Evolutionary conservation across 2,113 vertebrate genomes (phyloP).

Genomic region (Caracal caracal): DNA sequence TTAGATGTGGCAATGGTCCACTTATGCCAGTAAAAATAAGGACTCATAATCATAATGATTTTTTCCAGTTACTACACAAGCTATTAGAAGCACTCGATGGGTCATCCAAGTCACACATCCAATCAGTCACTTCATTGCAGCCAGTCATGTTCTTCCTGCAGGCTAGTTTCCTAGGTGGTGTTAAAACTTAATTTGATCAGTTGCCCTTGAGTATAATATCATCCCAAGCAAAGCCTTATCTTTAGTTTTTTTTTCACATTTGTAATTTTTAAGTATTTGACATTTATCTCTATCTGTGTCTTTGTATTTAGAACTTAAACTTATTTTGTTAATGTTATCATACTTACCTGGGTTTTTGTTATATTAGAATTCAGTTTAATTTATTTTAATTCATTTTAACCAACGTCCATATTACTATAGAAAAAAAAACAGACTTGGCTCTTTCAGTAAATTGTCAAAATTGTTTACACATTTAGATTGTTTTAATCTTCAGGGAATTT

Average conservation of each 20-base stretch:
- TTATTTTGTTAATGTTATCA: not conserved
- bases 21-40: not conserved
- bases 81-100: not conserved
- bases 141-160: not conserved
- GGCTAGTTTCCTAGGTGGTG: not conserved
- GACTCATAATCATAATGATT: not conserved
- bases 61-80: not conserved
- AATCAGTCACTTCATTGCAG: not conserved
- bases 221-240: not conserved
- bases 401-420: not conserved
- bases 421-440: not conserved
- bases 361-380: not conserved
- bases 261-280: not conserved
- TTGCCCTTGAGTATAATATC: not conserved
- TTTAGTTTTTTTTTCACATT: not conserved
- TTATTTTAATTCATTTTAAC: not conserved
- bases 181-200: slow-evolving; percentile 6
- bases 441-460: not conserved
- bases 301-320: not conserved
- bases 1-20: not conserved
- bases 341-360: not conserved
- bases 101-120: not conserved
- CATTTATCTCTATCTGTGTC: not conserved
- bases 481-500: not conserved
- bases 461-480: not conserved